phyloP scores from a whole-genome alignment of 2,797 vertebrate species.

The Glyptemys insculpta region DNA sequence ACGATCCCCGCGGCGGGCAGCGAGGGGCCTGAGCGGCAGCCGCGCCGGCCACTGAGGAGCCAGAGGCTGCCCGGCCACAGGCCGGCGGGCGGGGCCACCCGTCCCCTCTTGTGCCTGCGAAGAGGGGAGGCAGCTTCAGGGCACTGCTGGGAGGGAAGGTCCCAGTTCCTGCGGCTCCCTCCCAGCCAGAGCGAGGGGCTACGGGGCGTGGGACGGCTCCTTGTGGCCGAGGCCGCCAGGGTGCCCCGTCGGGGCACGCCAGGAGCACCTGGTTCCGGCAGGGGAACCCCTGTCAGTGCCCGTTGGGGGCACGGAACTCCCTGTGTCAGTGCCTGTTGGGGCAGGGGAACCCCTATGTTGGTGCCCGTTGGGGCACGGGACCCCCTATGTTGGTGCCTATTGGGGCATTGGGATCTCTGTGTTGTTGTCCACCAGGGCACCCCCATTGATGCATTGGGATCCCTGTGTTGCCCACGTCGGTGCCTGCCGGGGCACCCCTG shows the following conservation, averaged over 20 bases:
- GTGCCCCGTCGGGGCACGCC: background rate
- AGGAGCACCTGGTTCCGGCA: no score
- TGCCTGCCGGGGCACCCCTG: no score
- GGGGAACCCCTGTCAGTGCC: background rate
- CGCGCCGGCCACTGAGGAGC: constrained; percentile 48
- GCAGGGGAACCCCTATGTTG: rapidly evolving
- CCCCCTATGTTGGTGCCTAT: no score
- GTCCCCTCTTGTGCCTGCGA: background rate
- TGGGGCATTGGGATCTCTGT: no score
- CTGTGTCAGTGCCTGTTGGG: no score
- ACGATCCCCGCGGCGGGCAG: constrained; percentile 26
- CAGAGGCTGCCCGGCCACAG: constrained; percentile 15
- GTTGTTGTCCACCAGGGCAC: no score
- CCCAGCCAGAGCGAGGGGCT: background rate
- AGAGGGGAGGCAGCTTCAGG: background rate
- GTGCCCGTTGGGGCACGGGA: no score
- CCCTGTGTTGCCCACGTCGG: background rate
- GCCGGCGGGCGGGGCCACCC: constrained; percentile 42
- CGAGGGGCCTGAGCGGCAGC: constrained; percentile 59
- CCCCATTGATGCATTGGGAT: no score
- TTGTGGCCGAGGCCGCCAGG: background rate
- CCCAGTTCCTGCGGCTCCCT: rapidly evolving
- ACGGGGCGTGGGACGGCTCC: no score
- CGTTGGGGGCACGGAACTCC: rapidly evolving
- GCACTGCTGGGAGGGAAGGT: background rate